Percentiles rank a stretch among this genome's conserved stretches.
phyloP scores from a whole-genome alignment of 2,888 invertebrate genomes.

The Drosophila melanocephala region DNA sequence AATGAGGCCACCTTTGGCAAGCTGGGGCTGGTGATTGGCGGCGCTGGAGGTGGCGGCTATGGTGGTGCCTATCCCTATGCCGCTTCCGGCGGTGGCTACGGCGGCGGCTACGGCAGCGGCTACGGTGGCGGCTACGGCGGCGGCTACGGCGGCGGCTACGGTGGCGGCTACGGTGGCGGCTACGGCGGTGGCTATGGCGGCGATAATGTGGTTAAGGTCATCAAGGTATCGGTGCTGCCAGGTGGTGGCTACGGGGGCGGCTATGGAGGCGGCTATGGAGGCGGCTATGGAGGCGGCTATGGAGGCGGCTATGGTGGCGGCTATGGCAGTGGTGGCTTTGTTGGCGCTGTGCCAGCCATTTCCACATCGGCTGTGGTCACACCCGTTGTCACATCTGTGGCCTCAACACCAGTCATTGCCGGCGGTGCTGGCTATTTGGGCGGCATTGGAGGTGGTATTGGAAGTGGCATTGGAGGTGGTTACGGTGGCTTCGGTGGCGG shows the following conservation, averaged over 20 bases:
- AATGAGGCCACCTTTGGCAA: constrained; percentile 75
- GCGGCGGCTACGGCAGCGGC: constrained; percentile 48
- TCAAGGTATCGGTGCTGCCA: constrained; percentile 66
- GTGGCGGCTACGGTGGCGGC: neutral
- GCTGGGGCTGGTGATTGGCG: constrained; percentile 66
- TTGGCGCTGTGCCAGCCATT: constrained; percentile 68
- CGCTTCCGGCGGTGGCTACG: constrained; percentile 41
- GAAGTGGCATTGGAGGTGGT: constrained; percentile 4
- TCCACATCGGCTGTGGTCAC: constrained; percentile 77
- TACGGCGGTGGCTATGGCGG: constrained; percentile 8
- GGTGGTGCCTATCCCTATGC: constrained; percentile 52
- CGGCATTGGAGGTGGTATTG: constrained; percentile 44
- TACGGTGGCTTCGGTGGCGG: constrained; percentile 41
- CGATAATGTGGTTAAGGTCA: constrained; percentile 68
- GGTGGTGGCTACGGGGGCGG: constrained; percentile 42
- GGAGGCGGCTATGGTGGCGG: constrained; percentile 42
- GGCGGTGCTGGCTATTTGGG: constrained; percentile 53
- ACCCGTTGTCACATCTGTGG: constrained; percentile 70
- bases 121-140: constrained; percentile 46
- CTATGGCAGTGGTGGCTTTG: constrained; percentile 53
- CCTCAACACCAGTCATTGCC: constrained; percentile 64
- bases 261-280: constrained; percentile 50
- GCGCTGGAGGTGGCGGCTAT: constrained; percentile 42
- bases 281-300: constrained; percentile 44
- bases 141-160: constrained; percentile 26